Base-by-base conservation (phyloP, 1,140 invertebrate species). In the Calephelis virginiensis region DNA sequence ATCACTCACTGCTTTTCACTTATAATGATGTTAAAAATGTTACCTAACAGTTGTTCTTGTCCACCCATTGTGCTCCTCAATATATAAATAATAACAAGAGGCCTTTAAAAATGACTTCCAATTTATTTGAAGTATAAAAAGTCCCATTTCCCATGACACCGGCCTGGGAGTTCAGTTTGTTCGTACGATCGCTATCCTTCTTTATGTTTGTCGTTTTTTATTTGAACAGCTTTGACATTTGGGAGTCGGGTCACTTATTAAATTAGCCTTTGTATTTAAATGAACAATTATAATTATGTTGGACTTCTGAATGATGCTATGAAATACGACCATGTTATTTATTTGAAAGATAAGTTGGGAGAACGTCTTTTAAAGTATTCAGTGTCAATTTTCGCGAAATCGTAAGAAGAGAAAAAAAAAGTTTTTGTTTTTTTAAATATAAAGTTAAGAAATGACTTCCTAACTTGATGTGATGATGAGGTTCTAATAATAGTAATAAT, bases 231-330 rank as follows among this genome's bases (percentile, higher is more conserved):
- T 86, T 88, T 89, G 88, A 90, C 86, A 89, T 90, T 89, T 88
- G 71, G 74, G 65, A 87, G 86, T 79, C 78, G 78, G 86, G 81
- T 83, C 83, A 89, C 85, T 89, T 88, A 88, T 90, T 90, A 90
- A 90, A 90, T 89, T 90, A 89, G 85, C 79, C 84, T 89, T 90
- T 89, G 86, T 90, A 89, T 90, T 90, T 86, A 90, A 86, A 90
- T 88, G 80, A 81, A 83, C 78, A 79, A 86, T 88, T 77, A 73
- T 89, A 88, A 90, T 90, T 86, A 85, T 82, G 73, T 56, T 56
- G 13, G 50, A 56, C 50, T 53, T 53, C 50, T 53, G 50, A 53
- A 53, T 53, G 50, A 53, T 53, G 50, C 50, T 53, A 14, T 53
- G 50, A 53, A 17, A 53, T 53, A 50, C 49, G 49, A 50, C 49